A percentile compares a stretch with the other conserved stretches of the same genome.
These are phyloP conservation scores for Psilopogon haemacephalus DNA, from an alignment of 2,113 vertebrate species.

Conservation along the genomic window DNA sequence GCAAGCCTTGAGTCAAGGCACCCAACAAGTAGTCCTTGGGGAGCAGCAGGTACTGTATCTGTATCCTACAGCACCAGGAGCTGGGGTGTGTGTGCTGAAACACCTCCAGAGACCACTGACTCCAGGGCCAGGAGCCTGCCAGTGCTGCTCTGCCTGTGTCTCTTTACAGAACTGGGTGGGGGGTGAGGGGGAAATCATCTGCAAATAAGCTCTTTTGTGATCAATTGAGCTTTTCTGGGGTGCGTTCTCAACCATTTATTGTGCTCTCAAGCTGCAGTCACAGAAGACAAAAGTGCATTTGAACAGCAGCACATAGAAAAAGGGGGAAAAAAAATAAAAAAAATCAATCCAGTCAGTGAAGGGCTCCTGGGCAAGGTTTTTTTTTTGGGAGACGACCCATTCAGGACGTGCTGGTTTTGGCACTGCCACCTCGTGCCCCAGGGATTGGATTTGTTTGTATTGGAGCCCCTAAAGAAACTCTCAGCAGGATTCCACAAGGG, in stretches of 20 bases:
- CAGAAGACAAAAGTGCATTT: not conserved
- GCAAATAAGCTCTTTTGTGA: conserved; percentile 7
- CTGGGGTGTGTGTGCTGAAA: not conserved
- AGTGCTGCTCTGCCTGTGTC: not conserved
- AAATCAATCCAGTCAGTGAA: not conserved
- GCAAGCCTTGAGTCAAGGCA: not conserved
- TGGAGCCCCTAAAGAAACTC: conserved; percentile 72
- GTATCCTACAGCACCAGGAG: not conserved
- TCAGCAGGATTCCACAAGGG: conserved; percentile 94
- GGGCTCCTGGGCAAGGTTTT: not conserved
- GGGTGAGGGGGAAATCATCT: not conserved
- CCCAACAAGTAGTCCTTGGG: not conserved
- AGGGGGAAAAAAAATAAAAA: not conserved
- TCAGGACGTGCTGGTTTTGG: not conserved
- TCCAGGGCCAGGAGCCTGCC: not conserved
- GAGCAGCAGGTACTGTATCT: not conserved
- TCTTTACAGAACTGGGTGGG: not conserved
- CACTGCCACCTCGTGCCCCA: not conserved
- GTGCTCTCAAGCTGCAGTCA: not conserved
- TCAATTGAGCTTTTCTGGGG: conserved; percentile 4
- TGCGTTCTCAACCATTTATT: not conserved
- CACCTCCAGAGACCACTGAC: not conserved
- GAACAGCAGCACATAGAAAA: not conserved
- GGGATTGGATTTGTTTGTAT: conserved; percentile 13
- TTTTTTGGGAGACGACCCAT: not conserved